These are phyloP conservation scores for Acrocyrtus sp. DNA, from an alignment of 2,888 invertebrate species.

Conservation along the genomic window DNA sequence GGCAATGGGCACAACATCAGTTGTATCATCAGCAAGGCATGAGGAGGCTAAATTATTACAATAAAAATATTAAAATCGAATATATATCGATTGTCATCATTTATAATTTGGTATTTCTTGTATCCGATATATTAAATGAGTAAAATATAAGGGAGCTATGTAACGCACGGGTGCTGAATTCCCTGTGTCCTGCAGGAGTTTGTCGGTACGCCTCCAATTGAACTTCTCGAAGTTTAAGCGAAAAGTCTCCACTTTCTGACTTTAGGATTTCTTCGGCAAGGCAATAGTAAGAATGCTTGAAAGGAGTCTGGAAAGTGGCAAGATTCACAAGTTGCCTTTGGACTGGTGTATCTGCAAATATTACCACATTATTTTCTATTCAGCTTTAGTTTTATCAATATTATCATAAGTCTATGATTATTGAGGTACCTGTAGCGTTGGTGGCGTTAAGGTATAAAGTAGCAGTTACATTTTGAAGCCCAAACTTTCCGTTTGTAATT, in stretches of 20 bases:
- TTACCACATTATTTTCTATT: no score
- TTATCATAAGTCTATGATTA: no score
- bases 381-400: no score
- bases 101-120: no score
- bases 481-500: conserved; percentile 47
- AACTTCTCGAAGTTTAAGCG: conserved; percentile 72
- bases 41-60: conserved; percentile 80
- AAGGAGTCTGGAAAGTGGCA: conserved; percentile 72
- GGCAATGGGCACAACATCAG: conserved; percentile 95
- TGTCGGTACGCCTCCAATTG: conserved; percentile 79
- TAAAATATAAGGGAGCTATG: conserved; percentile 1
- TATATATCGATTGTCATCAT: no score
- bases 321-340: conserved; percentile 67
- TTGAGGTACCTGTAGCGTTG: no score
- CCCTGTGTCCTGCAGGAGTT: conserved; percentile 47
- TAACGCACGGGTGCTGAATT: conserved; percentile 77
- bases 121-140: no score
- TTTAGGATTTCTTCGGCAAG: conserved; percentile 71
- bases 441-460: conserved; percentile 7
- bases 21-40: conserved; percentile 77
- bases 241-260: conserved; percentile 69
- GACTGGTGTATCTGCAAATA: no score
- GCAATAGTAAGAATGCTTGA: conserved; percentile 80
- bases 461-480: conserved; percentile 27
- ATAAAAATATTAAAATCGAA: conserved; percentile 7